Percentiles rank a stretch among this genome's conserved stretches.
phyloP scores from a whole-genome alignment of 2,113 vertebrate genomes.

The Romanogobio albipinnatus region DNA sequence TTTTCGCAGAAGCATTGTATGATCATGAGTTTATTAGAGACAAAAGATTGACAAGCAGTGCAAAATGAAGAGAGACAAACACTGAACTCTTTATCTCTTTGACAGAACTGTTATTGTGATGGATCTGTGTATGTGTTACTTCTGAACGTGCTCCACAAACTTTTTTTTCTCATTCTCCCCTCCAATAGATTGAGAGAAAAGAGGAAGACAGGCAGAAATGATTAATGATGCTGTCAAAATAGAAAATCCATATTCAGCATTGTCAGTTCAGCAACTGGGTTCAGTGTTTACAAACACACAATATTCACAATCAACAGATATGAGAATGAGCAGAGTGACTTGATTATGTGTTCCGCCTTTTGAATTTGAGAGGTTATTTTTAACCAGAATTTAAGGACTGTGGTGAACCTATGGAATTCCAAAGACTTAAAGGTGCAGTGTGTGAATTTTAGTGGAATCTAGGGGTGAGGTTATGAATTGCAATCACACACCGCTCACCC shows the following conservation, averaged over 20 bases:
- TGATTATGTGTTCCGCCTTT: neutral
- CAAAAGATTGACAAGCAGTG: conserved; percentile 4
- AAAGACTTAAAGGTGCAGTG: too few species aligned
- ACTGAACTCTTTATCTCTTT: conserved; percentile 16
- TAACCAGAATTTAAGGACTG: neutral
- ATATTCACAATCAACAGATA: conserved; percentile 66
- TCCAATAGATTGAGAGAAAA: neutral
- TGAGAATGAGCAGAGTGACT: neutral
- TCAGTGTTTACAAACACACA: conserved; percentile 69
- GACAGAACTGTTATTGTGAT: neutral
- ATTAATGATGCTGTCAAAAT: conserved; percentile 51
- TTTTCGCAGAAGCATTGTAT: neutral
- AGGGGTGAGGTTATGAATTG: too few species aligned
- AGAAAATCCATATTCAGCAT: neutral
- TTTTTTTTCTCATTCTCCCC: neutral
- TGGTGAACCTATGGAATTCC: neutral
- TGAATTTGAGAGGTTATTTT: neutral
- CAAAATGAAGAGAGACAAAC: neutral
- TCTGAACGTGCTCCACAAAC: neutral
- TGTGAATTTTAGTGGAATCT: too few species aligned
- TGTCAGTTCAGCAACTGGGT: conserved; percentile 44
- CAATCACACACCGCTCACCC: too few species aligned
- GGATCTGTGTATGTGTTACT: conserved; percentile 6
- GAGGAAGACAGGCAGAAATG: conserved; percentile 58
- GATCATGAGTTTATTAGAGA: conserved; percentile 1